Evolutionary conservation across 2,113 vertebrate species (phyloP), one percentile per base, ranked within the genome.

Genomic region (Amblyornis subalaris): DNA sequence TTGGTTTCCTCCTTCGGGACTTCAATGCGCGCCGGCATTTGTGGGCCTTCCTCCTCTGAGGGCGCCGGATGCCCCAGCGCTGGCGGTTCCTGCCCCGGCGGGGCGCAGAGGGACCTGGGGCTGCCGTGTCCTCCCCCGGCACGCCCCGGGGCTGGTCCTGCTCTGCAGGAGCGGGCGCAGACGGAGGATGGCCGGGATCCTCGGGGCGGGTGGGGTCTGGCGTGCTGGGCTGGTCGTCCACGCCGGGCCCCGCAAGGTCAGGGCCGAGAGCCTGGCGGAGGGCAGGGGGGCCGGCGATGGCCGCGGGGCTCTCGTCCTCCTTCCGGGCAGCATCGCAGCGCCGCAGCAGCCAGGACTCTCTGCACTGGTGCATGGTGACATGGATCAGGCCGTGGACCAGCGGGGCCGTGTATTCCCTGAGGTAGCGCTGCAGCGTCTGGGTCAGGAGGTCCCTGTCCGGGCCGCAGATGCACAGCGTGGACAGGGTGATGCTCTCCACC

Each of bases 11-110:
- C 28, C 33, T 44, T 1, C 26, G 23, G 15, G 11, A 2, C 23
- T 9, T 36, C 3, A 4, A 10, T 8, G 12, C 3, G 12, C 10
- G 2, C 5, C 13, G 23, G 33, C 0, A 2, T 8, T 1, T 33
- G 19, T 5, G 5, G 7, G 3, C 4, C 3, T 22, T 69, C 33
- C 28, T 40, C 13, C n/a, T 45, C 24, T 3, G 40, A 2, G 14
- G 2, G 11, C 6, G 14, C 33, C 9, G 26, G 13, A 3, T 13
- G 0, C 2, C 5, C 10, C 33, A 10, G 3, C 1, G 2, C 24
- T 61, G 58, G 7, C 11, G 24, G 35, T 22, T 42, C 42, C 42
- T 42, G 36, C 6, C 7, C 36, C 12, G 17, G 3, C 22, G 6
- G 33, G 9, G 45, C 18, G 0, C 2, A 4, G 53, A 60, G 31